These are phyloP conservation scores for Telmatochromis sp. DNA, from an alignment of 2,113 vertebrate genomes.

Conservation along the genomic window DNA sequence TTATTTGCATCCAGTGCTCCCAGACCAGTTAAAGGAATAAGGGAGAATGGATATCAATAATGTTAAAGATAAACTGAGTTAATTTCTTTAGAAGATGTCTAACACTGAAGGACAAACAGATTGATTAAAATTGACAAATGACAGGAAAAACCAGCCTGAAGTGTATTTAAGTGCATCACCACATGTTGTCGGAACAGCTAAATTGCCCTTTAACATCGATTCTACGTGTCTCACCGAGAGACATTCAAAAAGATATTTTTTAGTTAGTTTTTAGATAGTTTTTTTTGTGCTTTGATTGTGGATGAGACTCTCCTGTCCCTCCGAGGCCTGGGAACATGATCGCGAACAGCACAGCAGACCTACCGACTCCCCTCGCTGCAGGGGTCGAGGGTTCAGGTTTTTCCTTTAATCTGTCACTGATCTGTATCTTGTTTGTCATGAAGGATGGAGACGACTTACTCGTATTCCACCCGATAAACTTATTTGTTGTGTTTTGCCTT, in stretches of 20 bases:
- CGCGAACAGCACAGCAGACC: background rate
- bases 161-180: background rate
- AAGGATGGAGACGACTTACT: background rate
- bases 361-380: background rate
- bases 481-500: conserved; percentile 40
- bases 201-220: background rate
- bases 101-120: background rate
- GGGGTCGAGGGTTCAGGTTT: background rate
- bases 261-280: too few species aligned
- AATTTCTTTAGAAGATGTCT: background rate
- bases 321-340: background rate
- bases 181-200: background rate
- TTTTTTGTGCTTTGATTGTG: background rate
- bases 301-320: background rate
- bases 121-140: background rate
- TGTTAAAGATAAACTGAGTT: background rate
- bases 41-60: background rate
- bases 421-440: background rate
- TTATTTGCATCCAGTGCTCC: background rate
- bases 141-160: background rate
- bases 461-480: conserved; percentile 19
- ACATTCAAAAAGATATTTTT: background rate
- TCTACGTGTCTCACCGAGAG: background rate
- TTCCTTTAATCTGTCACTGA: background rate
- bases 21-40: background rate